Evolutionary conservation across 1,140 invertebrate genomes (phyloP), one percentile per base, ranked within the genome.

Genomic region (Batillaria attramentaria): DNA sequence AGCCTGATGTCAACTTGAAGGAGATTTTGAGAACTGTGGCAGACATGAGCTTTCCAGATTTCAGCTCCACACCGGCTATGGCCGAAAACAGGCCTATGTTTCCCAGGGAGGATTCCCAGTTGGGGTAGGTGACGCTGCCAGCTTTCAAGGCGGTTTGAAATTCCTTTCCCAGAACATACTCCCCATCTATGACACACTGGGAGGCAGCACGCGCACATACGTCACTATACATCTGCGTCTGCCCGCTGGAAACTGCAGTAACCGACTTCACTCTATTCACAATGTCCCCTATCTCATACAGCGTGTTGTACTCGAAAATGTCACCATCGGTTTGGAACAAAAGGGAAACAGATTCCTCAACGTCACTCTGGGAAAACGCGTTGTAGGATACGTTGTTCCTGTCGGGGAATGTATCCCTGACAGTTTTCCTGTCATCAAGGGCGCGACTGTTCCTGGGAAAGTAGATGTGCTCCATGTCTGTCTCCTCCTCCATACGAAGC

Each of bases 381-480:
- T 33, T n/a, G n/a, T 70, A 70, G 35, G 18, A 16, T 20, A 37
- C 0, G 16, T 70, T 28, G 31, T 70, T 70, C 0, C 39, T 24
- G 41, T 78, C 50, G n/a, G 68, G 77, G 68, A 78, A 78, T 10
- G 72, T 31, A 4, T 66, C 31, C 6, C 41, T 50, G 24, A 72
- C 43, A 4, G 28, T 46, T 16, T 20, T n/a, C 41, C 77, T 54
- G 33, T 78, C 77, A 4, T 31, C 41, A 41, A 41, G 10, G 1
- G 77, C 68, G 18, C 35, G 65, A 46, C 42, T 72, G 33, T 42
- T 50, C 3, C 20, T 78, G 24, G 77, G 77, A 33, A 60, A 50
- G 66, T 72, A 78, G 35, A 78, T n/a, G 5, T 20, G 33, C 77
- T 78, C 77, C 28, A 69, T 33, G 77, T 65, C 70, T n/a, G 3